A percentile compares a stretch with the other conserved stretches of the same genome.
These are phyloP conservation scores for Pitta sordida DNA, from an alignment of 2,113 vertebrate species.

Conservation along the genomic window DNA sequence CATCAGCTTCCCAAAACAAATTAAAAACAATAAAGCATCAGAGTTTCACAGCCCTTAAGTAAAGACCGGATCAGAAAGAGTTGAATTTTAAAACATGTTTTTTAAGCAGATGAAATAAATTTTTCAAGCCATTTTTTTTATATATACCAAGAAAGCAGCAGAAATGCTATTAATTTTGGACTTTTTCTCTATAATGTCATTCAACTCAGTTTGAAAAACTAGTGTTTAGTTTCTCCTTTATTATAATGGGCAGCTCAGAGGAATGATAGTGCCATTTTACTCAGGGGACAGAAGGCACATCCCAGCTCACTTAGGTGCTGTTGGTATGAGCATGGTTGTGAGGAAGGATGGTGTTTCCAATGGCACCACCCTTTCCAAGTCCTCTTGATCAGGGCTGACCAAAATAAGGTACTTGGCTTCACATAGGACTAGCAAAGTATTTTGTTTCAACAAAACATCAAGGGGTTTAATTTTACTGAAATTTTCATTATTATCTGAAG, in stretches of 20 bases:
- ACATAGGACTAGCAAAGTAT: neutral
- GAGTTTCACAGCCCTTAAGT: neutral
- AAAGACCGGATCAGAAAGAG: neutral
- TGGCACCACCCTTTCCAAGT: neutral
- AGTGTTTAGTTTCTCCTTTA: neutral
- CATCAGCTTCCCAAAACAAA: neutral
- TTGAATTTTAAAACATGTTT: neutral
- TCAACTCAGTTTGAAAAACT: neutral
- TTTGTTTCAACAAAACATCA: neutral
- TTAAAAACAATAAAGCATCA: neutral
- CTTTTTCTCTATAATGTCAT: neutral
- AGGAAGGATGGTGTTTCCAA: neutral
- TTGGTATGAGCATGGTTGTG: accelerated
- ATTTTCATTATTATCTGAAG: neutral
- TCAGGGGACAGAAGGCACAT: neutral
- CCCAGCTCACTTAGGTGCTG: neutral
- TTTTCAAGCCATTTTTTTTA: neutral
- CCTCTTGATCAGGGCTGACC: neutral
- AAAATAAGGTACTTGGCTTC: neutral
- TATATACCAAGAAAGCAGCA: neutral
- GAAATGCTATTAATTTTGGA: neutral
- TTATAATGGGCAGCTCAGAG: neutral
- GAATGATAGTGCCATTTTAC: neutral
- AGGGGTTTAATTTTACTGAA: neutral
- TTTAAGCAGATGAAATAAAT: neutral